Evolutionary conservation across 2,113 vertebrate genomes (phyloP).

Genomic region (Aspiorhynchus laticeps): DNA sequence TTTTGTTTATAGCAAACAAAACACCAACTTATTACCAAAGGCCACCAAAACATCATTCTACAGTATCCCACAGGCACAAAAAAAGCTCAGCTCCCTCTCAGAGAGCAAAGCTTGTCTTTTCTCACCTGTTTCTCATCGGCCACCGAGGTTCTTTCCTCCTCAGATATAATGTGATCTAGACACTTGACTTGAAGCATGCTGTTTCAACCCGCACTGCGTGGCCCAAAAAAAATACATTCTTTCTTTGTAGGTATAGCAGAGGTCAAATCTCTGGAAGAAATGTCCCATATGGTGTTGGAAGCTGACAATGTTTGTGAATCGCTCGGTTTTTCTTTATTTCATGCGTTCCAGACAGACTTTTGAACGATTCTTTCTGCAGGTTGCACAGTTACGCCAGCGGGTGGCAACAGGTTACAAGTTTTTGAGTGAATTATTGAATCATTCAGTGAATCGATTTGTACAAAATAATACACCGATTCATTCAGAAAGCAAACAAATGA

Average conservation of each 20-base stretch:
- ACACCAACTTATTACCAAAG: background rate
- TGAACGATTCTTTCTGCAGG: background rate
- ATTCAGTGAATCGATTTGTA: background rate
- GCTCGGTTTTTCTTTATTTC: background rate
- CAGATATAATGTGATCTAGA: slow-evolving; percentile 2
- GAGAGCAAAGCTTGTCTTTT: slow-evolving; percentile 13
- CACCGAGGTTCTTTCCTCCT: background rate
- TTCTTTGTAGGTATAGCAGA: slow-evolving; percentile 34
- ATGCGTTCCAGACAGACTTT: background rate
- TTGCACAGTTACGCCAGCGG: background rate
- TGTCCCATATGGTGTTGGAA: background rate
- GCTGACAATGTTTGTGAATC: background rate
- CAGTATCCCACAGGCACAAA: background rate
- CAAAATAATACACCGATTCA: background rate
- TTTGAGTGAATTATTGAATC: background rate
- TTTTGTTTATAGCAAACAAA: background rate
- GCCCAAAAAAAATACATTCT: slow-evolving; percentile 14
- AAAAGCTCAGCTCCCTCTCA: background rate
- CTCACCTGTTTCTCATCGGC: slow-evolving; percentile 34
- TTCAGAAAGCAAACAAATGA: background rate
- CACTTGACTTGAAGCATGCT: slow-evolving; percentile 33
- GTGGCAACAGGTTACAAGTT: background rate
- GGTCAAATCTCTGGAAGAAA: slow-evolving; percentile 6
- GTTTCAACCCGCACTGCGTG: slow-evolving; percentile 1
- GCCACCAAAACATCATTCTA: background rate